Evolutionary conservation across 2,888 invertebrate genomes (phyloP).

Genomic region (Pseudeuparius sepicola): DNA sequence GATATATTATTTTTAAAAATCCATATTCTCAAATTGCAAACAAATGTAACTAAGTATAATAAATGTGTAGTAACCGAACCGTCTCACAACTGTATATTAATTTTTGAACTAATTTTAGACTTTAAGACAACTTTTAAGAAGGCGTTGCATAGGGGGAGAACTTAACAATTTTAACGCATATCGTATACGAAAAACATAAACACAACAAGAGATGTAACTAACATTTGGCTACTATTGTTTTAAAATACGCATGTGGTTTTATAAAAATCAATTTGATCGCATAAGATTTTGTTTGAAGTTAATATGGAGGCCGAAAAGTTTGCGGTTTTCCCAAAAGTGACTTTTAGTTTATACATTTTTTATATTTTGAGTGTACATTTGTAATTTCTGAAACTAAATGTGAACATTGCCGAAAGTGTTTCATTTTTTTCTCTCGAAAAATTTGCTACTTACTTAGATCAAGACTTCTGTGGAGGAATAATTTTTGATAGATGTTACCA

Average conservation of each 20-base stretch:
- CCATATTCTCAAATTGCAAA: too few relatives aligned
- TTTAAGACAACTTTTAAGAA: conserved; percentile 2
- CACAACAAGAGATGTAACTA: conserved; percentile 29
- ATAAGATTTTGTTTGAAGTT: conserved; percentile 24
- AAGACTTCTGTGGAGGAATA: too few relatives aligned
- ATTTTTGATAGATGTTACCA: too few relatives aligned
- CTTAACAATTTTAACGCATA: conserved; percentile 28
- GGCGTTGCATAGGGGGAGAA: conserved; percentile 14
- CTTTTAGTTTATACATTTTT: conserved; percentile 25
- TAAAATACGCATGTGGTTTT: conserved; percentile 32
- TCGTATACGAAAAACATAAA: conserved; percentile 28
- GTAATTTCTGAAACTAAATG: background rate
- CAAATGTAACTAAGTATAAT: too few relatives aligned
- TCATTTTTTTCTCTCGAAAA: too few relatives aligned
- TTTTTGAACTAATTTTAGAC: too few relatives aligned
- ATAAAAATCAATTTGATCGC: conserved; percentile 22
- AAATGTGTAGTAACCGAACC: too few relatives aligned
- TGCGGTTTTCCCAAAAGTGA: conserved; percentile 37
- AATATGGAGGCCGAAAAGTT: conserved; percentile 31
- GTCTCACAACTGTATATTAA: too few relatives aligned
- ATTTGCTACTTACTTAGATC: too few relatives aligned
- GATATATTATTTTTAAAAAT: too few relatives aligned
- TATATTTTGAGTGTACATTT: background rate
- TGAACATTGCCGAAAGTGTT: background rate
- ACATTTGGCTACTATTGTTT: conserved; percentile 28